Percentiles rank a stretch among this genome's conserved stretches.
phyloP scores from a whole-genome alignment of 92 coral and sea anemone genomes.

The Umimayanthus kanabou region DNA sequence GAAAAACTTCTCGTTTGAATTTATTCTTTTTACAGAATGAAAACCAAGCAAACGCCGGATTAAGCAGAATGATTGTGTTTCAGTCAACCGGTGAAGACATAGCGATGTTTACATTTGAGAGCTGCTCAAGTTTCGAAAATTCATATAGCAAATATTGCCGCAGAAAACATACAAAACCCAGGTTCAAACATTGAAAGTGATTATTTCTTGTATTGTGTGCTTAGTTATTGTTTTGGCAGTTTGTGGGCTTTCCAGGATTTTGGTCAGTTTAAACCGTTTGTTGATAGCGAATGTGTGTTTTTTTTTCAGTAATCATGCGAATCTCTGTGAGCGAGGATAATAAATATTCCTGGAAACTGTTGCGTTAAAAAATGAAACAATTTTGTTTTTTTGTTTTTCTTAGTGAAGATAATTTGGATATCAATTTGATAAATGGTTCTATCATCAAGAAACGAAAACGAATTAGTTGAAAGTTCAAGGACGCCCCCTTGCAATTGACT shows the following conservation, averaged over 20 bases:
- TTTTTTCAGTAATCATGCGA: background rate
- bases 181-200: conserved; percentile 53
- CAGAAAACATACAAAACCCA: conserved; percentile 53
- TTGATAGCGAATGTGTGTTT: background rate
- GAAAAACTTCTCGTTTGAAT: background rate
- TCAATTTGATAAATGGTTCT: background rate
- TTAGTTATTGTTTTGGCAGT: conserved; percentile 40
- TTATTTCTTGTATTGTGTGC: conserved; percentile 57
- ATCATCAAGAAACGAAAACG: background rate
- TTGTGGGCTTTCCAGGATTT: background rate
- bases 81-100: background rate
- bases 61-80: background rate
- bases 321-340: background rate
- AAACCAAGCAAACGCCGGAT: background rate
- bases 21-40: background rate
- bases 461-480: conserved; percentile 4
- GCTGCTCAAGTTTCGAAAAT: conserved; percentile 63
- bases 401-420: background rate
- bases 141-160: conserved; percentile 66
- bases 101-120: conserved; percentile 26
- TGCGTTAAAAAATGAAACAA: background rate
- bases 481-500: background rate
- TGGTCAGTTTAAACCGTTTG: background rate
- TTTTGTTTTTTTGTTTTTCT: background rate
- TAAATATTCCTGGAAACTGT: background rate